These are phyloP conservation scores for Macquaria ambigua DNA, from an alignment of 2,113 vertebrate genomes.

Conservation along the genomic window DNA sequence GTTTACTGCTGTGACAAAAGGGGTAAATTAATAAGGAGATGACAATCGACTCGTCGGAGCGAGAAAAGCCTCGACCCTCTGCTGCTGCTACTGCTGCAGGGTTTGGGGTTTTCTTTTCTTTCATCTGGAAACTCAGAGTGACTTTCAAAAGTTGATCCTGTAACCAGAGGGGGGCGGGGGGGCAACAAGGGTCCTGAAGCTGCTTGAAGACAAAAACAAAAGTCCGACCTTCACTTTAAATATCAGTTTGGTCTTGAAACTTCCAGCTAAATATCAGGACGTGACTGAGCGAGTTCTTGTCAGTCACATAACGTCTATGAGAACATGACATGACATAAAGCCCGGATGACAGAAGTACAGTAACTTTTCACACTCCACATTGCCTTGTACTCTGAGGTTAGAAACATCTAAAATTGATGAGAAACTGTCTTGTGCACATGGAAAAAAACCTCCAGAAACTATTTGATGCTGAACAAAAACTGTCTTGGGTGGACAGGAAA, in stretches of 20 bases:
- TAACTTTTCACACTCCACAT: no score
- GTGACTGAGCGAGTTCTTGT: neutral
- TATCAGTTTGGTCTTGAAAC: neutral
- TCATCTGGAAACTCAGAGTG: conserved; percentile 24
- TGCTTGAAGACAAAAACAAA: neutral
- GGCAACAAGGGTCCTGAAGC: neutral
- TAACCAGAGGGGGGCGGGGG: no score
- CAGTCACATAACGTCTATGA: neutral
- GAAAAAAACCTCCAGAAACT: no score
- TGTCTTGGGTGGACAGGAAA: no score
- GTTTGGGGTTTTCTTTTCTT: neutral
- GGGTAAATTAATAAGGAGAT: conserved; percentile 63
- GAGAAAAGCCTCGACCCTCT: conserved; percentile 27
- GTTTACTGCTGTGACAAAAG: conserved; percentile 71
- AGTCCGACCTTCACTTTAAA: no score
- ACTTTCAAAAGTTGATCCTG: conserved; percentile 20
- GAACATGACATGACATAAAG: no score
- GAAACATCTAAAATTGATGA: neutral
- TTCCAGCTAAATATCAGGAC: neutral
- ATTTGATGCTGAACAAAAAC: no score
- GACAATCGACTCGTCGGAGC: conserved; percentile 47
- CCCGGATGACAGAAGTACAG: neutral
- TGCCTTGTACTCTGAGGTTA: neutral
- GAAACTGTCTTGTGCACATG: no score
- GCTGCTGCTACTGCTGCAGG: conserved; percentile 45